Evolutionary conservation across 2,888 invertebrate genomes (phyloP), one percentile per base, ranked within the genome.

Genomic region (Eupelmus urozonus): DNA sequence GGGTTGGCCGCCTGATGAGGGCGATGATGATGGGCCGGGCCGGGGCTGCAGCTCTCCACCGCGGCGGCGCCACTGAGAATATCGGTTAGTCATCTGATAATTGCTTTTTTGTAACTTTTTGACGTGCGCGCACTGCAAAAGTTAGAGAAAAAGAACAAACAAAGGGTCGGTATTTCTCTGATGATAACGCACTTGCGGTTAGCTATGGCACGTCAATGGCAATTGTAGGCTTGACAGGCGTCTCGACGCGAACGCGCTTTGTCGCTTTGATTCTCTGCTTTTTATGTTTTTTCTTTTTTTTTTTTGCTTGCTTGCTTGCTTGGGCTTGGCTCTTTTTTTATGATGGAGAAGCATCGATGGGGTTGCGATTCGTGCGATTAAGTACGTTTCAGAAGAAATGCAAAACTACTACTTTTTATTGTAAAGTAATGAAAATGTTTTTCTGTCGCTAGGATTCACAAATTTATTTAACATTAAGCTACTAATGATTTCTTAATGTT

Each of bases 61-160:
- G n/a, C n/a, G n/a, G n/a, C 87, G 85, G 87, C 86, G 85, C 86
- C 89, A 87, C 88, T 89, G 88, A 87, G 88, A 89, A 90, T 88
- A 89, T 90, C 88, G 88, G 88, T 89, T 90, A 90, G 89, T 90
- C 89, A 89, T 89, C 89, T 89, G 88, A 89, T 89, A 89, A 89
- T 88, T 88, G 88, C 86, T 86, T 88, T 88, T 89, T 89, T 89
- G 87, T 87, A 87, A 88, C 87, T 89, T 88, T 88, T 88, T 87
- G 87, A 85, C 82, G 88, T 87, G 86, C 88, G 89, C 86, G 87
- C 87, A 88, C 89, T 89, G 89, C 85, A 88, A 89, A 87, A 77
- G 74, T 79, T 79, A 75, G 78, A 78, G 69, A 75, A 76, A 59
- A 78, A 78, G 65, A 70, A 79, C 79, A 76, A 79, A 79, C 79